These are phyloP conservation scores for Graptemys geographica DNA, from an alignment of 2,797 vertebrate genomes.

Conservation along the genomic window DNA sequence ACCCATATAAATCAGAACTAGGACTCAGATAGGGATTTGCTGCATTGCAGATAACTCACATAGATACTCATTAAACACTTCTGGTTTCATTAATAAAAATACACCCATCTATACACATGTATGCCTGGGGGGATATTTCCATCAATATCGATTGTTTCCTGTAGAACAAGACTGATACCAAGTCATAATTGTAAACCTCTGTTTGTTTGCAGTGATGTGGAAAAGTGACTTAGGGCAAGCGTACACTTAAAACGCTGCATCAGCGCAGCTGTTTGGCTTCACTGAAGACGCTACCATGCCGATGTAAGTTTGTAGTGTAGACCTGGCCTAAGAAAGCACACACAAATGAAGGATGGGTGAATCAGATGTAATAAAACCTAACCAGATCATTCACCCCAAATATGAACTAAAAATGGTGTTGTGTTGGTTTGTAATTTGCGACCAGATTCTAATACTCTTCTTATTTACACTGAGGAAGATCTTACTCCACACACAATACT, in stretches of 20 bases:
- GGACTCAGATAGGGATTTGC: constrained; percentile 19
- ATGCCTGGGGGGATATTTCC: too few species aligned
- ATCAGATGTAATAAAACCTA: background rate
- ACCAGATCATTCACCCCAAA: background rate
- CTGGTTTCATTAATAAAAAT: background rate
- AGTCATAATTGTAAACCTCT: constrained; percentile 21
- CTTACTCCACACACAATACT: background rate
- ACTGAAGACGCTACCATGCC: background rate
- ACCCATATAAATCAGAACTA: constrained; percentile 43
- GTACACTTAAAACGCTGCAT: background rate
- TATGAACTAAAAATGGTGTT: background rate
- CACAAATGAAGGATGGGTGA: background rate
- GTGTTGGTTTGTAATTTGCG: background rate
- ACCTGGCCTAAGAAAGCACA: fast-evolving
- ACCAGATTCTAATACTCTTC: background rate
- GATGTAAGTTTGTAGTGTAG: background rate
- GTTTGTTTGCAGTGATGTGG: background rate
- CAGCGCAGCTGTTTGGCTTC: background rate
- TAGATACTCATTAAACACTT: constrained; percentile 35
- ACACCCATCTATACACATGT: background rate
- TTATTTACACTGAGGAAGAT: background rate
- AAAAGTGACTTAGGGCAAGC: background rate
- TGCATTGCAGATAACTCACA: constrained; percentile 28
- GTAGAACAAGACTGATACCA: background rate
- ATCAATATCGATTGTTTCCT: background rate